These are phyloP conservation scores for Diadema setosum DNA, from an alignment of 35 echinoderm and acorn worm genomes.

Conservation along the genomic window DNA sequence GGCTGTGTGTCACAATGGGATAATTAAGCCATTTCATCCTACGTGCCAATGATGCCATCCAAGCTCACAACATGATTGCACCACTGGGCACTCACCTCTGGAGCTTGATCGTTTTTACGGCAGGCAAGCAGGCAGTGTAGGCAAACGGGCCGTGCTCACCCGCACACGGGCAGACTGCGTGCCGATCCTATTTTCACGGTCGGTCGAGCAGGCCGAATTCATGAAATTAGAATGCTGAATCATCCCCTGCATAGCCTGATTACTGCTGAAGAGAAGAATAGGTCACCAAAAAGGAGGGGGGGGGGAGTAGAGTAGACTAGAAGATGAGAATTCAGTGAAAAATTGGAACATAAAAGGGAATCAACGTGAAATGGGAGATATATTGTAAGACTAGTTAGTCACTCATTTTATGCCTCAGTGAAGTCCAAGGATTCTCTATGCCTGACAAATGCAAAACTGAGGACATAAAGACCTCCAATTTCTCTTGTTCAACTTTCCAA, in stretches of 20 bases:
- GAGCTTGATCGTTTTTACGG: background rate
- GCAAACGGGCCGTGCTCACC: background rate
- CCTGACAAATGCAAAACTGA: too few relatives aligned
- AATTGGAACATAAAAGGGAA: background rate
- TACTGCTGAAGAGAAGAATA: background rate
- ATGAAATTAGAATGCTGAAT: background rate
- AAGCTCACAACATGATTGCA: background rate
- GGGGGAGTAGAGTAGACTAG: background rate
- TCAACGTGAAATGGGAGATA: too few relatives aligned
- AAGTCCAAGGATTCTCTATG: too few relatives aligned
- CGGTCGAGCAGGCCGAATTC: background rate
- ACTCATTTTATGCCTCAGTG: too few relatives aligned
- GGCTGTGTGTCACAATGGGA: background rate
- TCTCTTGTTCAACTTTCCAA: too few relatives aligned
- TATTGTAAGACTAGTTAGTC: too few relatives aligned
- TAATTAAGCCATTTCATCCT: background rate
- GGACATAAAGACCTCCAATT: too few relatives aligned
- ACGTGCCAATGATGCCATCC: background rate
- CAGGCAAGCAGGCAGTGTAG: background rate
- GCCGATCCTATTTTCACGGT: background rate
- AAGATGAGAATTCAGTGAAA: background rate
- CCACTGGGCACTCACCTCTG: background rate
- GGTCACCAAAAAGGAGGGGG: background rate
- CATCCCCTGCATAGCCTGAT: background rate
- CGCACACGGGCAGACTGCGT: background rate